Evolutionary conservation across 2,113 vertebrate genomes (phyloP).

Genomic region (Myiopsitta monachus): DNA sequence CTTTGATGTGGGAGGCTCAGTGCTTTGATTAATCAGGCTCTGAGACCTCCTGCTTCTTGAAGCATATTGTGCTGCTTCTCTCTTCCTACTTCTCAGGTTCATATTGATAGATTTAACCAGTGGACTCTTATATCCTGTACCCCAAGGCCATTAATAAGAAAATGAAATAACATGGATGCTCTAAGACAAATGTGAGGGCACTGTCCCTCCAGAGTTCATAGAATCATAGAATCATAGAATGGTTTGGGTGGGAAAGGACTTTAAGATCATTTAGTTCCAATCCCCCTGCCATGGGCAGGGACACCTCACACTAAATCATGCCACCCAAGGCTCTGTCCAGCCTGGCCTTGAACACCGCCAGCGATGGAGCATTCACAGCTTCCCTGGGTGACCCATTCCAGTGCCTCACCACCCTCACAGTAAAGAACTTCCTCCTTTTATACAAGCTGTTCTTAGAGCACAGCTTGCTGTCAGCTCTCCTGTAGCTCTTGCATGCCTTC

Average conservation of each 20-base stretch:
- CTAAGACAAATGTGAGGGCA: accelerated
- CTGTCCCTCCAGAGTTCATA: background rate
- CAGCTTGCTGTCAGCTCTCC: background rate
- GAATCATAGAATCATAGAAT: too few relatives aligned
- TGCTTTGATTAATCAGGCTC: background rate
- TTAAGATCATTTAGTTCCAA: too few relatives aligned
- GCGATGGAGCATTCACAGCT: too few relatives aligned
- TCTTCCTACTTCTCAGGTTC: background rate
- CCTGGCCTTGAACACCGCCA: too few relatives aligned
- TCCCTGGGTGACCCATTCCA: too few relatives aligned
- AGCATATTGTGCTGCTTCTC: background rate
- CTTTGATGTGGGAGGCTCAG: background rate
- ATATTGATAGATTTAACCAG: background rate
- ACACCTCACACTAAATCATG: too few relatives aligned
- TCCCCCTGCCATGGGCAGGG: too few relatives aligned
- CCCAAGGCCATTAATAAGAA: background rate
- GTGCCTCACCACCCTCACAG: too few relatives aligned
- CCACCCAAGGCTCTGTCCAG: too few relatives aligned
- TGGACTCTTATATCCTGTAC: background rate
- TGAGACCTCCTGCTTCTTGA: background rate
- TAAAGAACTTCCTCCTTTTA: too few relatives aligned
- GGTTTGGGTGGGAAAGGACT: too few relatives aligned
- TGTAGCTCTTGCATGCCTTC: background rate
- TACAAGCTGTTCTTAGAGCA: background rate
- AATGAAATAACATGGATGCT: background rate